Conservation (phyloP, 2,797 vertebrate species). For the Enteromius anoplus region DNA sequence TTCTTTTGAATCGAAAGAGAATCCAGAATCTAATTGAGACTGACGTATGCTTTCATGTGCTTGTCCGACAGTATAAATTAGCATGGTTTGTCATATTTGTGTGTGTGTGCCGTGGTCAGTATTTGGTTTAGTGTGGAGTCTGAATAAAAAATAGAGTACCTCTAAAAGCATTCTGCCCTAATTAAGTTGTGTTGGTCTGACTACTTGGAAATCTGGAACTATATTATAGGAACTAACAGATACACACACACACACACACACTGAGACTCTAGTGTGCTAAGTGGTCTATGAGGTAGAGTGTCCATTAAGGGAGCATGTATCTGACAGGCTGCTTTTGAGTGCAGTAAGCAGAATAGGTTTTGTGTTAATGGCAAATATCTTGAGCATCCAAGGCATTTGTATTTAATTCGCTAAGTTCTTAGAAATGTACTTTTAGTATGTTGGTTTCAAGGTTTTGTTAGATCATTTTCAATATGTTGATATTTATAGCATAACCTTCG, state of each 20-base stretch:
- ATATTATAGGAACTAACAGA: not conserved
- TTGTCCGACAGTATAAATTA: not conserved
- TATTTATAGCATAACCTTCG: no score
- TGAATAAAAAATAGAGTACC: conserved; percentile 7
- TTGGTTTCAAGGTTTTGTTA: not conserved
- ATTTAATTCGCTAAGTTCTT: not conserved
- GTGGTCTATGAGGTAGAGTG: not conserved
- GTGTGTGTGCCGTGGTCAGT: not conserved
- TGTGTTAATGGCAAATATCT: not conserved
- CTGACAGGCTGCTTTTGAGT: conserved; percentile 21
- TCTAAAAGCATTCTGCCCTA: not conserved
- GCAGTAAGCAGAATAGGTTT: not conserved
- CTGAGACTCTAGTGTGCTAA: not conserved
- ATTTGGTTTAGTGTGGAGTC: not conserved
- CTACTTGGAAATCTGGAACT: conserved; percentile 15
- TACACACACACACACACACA: not conserved
- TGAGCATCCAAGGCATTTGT: not conserved
- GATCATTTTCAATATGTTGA: not conserved
- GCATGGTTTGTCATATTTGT: not conserved
- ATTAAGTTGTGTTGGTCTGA: conserved; percentile 15
- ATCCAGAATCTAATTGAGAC: not conserved
- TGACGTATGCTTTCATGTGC: not conserved
- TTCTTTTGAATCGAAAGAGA: not conserved
- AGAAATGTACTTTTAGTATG: not conserved
- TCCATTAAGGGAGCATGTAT: conserved; percentile 19